Base-by-base conservation (phyloP, 1,140 invertebrate genomes). In the Marisa cornuarietis region DNA sequence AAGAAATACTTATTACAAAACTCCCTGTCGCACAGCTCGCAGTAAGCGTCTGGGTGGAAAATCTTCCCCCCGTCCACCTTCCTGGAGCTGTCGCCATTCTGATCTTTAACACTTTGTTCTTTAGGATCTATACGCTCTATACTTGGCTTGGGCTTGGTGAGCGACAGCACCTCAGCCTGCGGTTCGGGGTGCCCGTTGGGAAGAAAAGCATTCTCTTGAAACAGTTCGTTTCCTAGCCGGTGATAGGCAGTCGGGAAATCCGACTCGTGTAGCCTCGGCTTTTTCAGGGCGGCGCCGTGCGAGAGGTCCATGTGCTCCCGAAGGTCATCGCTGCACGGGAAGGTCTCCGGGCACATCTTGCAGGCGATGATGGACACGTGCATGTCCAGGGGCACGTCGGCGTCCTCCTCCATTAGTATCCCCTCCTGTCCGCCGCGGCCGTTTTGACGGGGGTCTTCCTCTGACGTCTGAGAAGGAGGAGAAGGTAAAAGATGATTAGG, bases 151-250 rank as follows among this genome's bases (percentile, higher is more conserved):
- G 76, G 76, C 76, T 77, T 77, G 42, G 76, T 77, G 14, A 77
- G 76, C 16, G 76, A 69, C 76, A 77, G 51, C 18, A 65, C 76
- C 76, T 77, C 61, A 10, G 42, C 3, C 22, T 97, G 96, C 90
- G 99, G 97, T 96, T 99, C 99, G 88, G 97, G 95, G 85, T 98
- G 92, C 98, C 98, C 4, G 97, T 99, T 90, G 97, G 97, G 95
- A 76, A 87, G 42, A 81, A 90, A 83, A 76, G 80, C 80, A 80
- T 87, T 87, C 86, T 88, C 83, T 81, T 86, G 85, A 26, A 80
- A 83, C 24, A 91, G 82, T 77, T 91, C 89, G 81, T 84, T 87
- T 51, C 87, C 89, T 24, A 90, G 83, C 58, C 87, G 83, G 80
- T 91, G 90, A 78, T 91, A 91, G 66, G 87, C 87, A 22, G 89